Percentiles rank a stretch among this genome's conserved stretches.
Conservation (phyloP, 1,140 invertebrate genomes). For the Brachionus paranguensis region DNA sequence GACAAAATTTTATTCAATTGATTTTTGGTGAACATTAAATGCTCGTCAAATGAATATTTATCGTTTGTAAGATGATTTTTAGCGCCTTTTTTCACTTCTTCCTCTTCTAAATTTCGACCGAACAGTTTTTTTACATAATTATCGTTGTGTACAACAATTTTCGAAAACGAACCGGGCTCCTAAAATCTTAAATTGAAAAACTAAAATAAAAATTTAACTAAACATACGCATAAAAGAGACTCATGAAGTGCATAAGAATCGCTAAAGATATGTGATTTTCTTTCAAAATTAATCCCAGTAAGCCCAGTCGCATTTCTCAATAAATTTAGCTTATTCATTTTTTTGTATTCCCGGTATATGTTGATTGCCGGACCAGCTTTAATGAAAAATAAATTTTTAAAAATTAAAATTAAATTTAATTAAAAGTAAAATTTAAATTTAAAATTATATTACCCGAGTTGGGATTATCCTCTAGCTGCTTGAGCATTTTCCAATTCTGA, state of each 20-base stretch:
- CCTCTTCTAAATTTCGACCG: neutral
- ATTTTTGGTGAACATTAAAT: neutral
- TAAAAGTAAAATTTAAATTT: no score
- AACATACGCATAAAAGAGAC: neutral
- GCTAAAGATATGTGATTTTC: slow-evolving; percentile 1
- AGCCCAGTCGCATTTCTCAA: slow-evolving; percentile 43
- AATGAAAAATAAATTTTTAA: neutral
- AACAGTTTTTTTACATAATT: neutral
- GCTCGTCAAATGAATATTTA: neutral
- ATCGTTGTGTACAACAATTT: neutral
- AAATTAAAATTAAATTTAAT: neutral
- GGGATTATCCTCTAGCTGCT: slow-evolving; percentile 25
- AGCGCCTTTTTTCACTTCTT: neutral
- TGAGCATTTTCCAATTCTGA: slow-evolving; percentile 44
- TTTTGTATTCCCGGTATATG: slow-evolving; percentile 33
- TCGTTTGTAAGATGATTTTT: neutral
- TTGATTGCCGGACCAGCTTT: slow-evolving; percentile 37
- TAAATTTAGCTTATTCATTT: slow-evolving; percentile 41
- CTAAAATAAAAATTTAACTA: neutral
- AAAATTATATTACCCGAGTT: neutral
- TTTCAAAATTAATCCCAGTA: slow-evolving; percentile 1
- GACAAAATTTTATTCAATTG: neutral
- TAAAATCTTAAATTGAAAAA: neutral
- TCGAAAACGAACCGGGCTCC: slow-evolving; percentile 11
- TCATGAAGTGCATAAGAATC: slow-evolving; percentile 17